Conservation (phyloP, 2,797 vertebrate genomes). For the Pterois miles region DNA sequence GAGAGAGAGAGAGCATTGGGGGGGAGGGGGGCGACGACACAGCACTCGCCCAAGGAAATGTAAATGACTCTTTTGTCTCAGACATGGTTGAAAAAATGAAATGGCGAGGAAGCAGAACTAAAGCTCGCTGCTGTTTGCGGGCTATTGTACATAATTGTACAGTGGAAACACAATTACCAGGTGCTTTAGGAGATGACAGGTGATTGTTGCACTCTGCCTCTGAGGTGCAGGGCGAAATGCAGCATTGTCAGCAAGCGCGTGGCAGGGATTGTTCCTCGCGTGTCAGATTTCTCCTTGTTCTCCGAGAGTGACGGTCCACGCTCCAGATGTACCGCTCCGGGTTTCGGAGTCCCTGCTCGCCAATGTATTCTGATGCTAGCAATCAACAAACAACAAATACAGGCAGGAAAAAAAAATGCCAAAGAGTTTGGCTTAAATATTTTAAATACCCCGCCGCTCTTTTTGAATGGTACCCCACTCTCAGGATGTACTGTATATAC, state of each 20-base stretch:
- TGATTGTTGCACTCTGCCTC: conserved; percentile 57
- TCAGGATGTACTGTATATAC: conserved; percentile 68
- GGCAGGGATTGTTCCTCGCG: conserved; percentile 57
- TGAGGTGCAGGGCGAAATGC: conserved; percentile 46
- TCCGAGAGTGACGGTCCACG: conserved; percentile 55
- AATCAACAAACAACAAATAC: conserved; percentile 77
- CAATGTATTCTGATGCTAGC: conserved; percentile 68
- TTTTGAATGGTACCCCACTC: conserved; percentile 68
- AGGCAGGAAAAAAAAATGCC: conserved; percentile 44
- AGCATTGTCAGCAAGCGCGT: conserved; percentile 57
- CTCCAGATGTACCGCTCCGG: conserved; percentile 49
- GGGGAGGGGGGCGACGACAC: conserved; percentile 9
- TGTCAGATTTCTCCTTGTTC: conserved; percentile 55
- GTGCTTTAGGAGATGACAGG: conserved; percentile 64
- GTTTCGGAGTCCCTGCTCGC: conserved; percentile 52
- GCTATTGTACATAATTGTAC: conserved; percentile 42
- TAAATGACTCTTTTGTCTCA: conserved; percentile 82
- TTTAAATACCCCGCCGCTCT: conserved; percentile 74
- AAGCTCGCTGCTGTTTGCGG: conserved; percentile 33
- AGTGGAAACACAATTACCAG: conserved; percentile 66
- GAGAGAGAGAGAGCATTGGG: conserved; percentile 39
- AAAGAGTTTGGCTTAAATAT: conserved; percentile 78
- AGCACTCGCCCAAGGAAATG: conserved; percentile 75
- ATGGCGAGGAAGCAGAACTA: conserved; percentile 49
- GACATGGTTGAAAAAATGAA: conserved; percentile 71